Conservation (phyloP, 2,113 vertebrate species). For the Sylvia atricapilla region DNA sequence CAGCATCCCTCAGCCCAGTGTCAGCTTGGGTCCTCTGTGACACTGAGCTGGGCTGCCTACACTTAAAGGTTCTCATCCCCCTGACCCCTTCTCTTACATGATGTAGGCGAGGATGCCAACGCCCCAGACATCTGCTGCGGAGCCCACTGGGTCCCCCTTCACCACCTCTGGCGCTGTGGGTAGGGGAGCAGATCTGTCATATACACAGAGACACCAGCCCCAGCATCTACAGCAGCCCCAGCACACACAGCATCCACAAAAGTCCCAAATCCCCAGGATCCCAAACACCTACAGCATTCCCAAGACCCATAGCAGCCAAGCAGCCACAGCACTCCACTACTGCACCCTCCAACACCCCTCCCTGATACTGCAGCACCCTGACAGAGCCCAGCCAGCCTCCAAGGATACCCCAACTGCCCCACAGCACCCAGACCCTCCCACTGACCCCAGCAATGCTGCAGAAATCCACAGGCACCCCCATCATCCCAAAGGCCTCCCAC, state of each 20-base stretch:
- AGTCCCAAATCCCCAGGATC: background rate
- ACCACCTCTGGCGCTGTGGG: slow-evolving; percentile 93
- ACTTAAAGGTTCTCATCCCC: background rate
- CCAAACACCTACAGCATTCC: background rate
- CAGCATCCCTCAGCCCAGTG: background rate
- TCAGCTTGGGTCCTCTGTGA: background rate
- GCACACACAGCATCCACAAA: background rate
- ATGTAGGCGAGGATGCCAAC: slow-evolving; percentile 89
- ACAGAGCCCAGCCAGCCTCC: background rate
- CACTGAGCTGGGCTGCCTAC: background rate
- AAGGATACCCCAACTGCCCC: background rate
- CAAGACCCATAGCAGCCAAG: background rate
- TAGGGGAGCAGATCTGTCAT: background rate
- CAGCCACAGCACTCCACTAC: background rate
- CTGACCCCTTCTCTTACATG: slow-evolving; percentile 82
- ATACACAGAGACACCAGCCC: background rate
- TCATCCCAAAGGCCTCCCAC: background rate
- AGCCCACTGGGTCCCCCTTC: slow-evolving; percentile 93
- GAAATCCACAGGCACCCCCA: background rate
- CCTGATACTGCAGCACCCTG: background rate
- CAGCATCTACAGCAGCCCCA: background rate
- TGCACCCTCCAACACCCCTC: background rate
- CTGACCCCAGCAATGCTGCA: background rate
- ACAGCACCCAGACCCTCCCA: background rate
- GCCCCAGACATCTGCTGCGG: slow-evolving; percentile 96